Percentiles rank a stretch among this genome's conserved stretches.
These are phyloP conservation scores for Prolemur simus DNA, from an alignment of 2,113 vertebrate species.

Conservation along the genomic window DNA sequence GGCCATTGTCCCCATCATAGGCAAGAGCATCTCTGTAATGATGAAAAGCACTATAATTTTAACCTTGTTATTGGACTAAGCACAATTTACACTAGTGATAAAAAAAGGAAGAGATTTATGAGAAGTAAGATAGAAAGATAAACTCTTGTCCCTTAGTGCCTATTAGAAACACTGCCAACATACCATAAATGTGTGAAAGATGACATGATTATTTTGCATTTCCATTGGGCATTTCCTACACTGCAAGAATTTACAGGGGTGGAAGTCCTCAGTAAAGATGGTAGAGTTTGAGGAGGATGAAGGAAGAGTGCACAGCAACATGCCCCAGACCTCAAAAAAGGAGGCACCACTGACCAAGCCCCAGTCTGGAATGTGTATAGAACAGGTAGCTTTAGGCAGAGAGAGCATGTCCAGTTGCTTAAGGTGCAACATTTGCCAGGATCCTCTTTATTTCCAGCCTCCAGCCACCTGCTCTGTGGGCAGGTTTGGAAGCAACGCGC, in stretches of 20 bases:
- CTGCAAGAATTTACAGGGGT: not conserved
- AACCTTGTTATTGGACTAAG: constrained; percentile 62
- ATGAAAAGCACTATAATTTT: constrained; percentile 54
- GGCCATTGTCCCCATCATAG: not conserved
- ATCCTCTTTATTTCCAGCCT: not conserved
- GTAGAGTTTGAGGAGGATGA: not conserved
- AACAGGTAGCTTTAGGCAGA: not conserved
- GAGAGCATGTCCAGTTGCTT: not conserved
- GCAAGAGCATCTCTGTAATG: not conserved
- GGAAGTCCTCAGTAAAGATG: not conserved
- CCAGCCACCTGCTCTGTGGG: not conserved
- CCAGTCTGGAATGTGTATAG: not conserved
- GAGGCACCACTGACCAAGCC: not conserved
- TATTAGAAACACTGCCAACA: constrained; percentile 64
- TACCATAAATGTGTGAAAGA: constrained; percentile 60
- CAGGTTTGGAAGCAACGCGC: too few relatives aligned
- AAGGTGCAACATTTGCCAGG: too few relatives aligned
- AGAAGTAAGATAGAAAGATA: constrained; percentile 61
- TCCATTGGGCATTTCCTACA: constrained; percentile 38
- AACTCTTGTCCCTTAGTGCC: constrained; percentile 57
- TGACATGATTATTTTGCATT: constrained; percentile 62
- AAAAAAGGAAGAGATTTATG: constrained; percentile 51
- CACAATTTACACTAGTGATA: constrained; percentile 32
- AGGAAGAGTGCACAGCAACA: fast-evolving
- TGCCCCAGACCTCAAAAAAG: not conserved